Conservation (phyloP, 2,113 vertebrate species). For the Reinhardtius hippoglossoides region DNA sequence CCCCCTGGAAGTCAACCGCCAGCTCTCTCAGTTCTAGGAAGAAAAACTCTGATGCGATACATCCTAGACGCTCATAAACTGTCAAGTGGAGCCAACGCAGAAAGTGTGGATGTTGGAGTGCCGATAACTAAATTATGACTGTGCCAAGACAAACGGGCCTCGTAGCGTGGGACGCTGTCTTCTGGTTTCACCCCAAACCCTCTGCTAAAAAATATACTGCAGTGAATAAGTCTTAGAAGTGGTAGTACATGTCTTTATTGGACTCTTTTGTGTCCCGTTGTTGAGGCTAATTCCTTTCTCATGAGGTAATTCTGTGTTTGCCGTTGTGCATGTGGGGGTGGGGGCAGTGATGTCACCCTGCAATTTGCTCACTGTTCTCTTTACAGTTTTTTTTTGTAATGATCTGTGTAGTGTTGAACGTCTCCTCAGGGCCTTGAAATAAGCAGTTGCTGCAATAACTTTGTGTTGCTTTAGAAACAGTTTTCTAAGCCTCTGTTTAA, state of each 20-base stretch:
- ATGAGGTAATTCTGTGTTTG: slow-evolving; percentile 60
- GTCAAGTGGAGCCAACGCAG: slow-evolving; percentile 46
- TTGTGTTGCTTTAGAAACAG: background rate
- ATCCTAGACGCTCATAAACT: slow-evolving; percentile 58
- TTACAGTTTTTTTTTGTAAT: slow-evolving; percentile 39
- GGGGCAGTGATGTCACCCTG: slow-evolving; percentile 51
- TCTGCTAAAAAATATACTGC: slow-evolving; percentile 39
- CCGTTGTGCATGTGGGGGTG: slow-evolving; percentile 31
- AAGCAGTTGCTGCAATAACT: slow-evolving; percentile 23
- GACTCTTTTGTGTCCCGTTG: slow-evolving; percentile 24
- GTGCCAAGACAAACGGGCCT: slow-evolving; percentile 61
- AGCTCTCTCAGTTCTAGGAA: slow-evolving; percentile 50
- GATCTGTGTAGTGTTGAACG: slow-evolving; percentile 36
- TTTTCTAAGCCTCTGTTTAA: background rate
- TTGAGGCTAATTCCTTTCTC: slow-evolving; percentile 43
- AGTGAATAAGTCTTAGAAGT: slow-evolving; percentile 49
- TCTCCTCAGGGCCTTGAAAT: slow-evolving; percentile 29
- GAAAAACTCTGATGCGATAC: slow-evolving; percentile 49
- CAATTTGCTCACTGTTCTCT: slow-evolving; percentile 19
- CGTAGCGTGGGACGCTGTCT: slow-evolving; percentile 41
- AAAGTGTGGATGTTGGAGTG: slow-evolving; percentile 58
- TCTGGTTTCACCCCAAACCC: slow-evolving; percentile 27
- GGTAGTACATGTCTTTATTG: slow-evolving; percentile 54
- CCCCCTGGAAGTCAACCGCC: slow-evolving; percentile 50
- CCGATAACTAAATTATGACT: slow-evolving; percentile 44